These are phyloP conservation scores for Battus philenor DNA, from an alignment of 1,140 invertebrate genomes.

Conservation along the genomic window DNA sequence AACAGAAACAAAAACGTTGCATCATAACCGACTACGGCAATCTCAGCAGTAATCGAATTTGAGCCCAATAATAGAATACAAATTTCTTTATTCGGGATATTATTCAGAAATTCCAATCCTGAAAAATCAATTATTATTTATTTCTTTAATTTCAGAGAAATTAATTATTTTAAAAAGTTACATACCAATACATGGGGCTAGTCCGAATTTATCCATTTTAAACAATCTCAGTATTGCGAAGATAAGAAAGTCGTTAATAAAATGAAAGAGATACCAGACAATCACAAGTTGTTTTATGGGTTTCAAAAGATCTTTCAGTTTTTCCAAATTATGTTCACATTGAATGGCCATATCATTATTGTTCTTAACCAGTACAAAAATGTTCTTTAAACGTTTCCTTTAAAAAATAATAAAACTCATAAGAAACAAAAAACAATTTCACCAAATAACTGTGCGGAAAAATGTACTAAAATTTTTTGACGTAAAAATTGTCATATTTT, in stretches of 20 bases:
- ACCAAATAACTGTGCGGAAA: too few species aligned
- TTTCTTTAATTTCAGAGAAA: conserved; percentile 8
- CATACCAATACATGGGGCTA: too few species aligned
- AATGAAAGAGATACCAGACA: conserved; percentile 24
- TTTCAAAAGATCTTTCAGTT: conserved; percentile 12
- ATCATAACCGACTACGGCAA: conserved; percentile 22
- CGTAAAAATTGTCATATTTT: too few species aligned
- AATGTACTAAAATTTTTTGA: too few species aligned
- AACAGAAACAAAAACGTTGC: conserved; percentile 25
- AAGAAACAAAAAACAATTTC: too few species aligned
- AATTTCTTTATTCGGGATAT: conserved; percentile 19
- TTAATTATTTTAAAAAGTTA: too few species aligned
- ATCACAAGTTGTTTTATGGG: conserved; percentile 22
- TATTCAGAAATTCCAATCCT: conserved; percentile 23
- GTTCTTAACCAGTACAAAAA: conserved; percentile 11
- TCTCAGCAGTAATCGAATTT: conserved; percentile 24
- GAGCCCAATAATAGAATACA: conserved; percentile 22
- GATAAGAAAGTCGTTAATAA: conserved; percentile 25
- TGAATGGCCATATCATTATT: conserved; percentile 21
- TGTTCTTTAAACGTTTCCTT: conserved; percentile 1
- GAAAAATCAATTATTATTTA: conserved; percentile 8
- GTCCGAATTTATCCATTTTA: too few species aligned
- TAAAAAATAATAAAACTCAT: too few species aligned
- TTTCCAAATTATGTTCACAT: conserved; percentile 4
- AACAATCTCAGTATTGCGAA: conserved; percentile 24